Conservation (phyloP, 2,888 invertebrate genomes). For the Idaea dimidiata region DNA sequence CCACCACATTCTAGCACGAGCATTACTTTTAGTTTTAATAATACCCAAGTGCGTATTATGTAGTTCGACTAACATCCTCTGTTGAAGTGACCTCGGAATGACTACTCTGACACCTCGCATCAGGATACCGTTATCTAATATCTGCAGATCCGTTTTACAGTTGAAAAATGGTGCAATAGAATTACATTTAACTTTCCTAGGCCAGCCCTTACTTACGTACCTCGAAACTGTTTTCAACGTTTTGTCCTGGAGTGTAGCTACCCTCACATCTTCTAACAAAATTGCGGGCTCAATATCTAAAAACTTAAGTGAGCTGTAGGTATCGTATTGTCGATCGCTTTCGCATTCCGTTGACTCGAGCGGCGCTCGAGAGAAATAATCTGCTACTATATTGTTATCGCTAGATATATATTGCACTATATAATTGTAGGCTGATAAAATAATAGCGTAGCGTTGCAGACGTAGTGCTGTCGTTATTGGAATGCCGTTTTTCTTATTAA, state of each 20-base stretch:
- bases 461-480: constrained; percentile 16
- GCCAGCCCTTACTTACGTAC: constrained; percentile 22
- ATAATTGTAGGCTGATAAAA: constrained; percentile 23
- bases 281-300: constrained; percentile 5
- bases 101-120: constrained; percentile 10
- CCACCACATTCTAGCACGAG: constrained; percentile 16
- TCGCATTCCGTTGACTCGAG: constrained; percentile 13
- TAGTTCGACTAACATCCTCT: constrained; percentile 7
- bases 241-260: constrained; percentile 9
- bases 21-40: constrained; percentile 18
- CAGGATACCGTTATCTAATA: constrained; percentile 20
- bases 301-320: constrained; percentile 5
- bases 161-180: constrained; percentile 21
- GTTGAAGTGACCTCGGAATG: not conserved
- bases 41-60: constrained; percentile 14
- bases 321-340: not conserved
- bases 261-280: constrained; percentile 7
- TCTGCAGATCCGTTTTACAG: constrained; percentile 23
- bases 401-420: constrained; percentile 4
- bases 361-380: constrained; percentile 16
- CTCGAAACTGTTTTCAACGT: constrained; percentile 13
- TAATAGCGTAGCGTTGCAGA: constrained; percentile 20
- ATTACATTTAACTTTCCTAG: constrained; percentile 16
- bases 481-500: constrained; percentile 15
- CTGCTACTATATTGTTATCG: constrained; percentile 6